Percentiles rank a stretch among this genome's conserved stretches.
Conservation (phyloP, 2,888 invertebrate genomes). For the Lysandra bellargus region DNA sequence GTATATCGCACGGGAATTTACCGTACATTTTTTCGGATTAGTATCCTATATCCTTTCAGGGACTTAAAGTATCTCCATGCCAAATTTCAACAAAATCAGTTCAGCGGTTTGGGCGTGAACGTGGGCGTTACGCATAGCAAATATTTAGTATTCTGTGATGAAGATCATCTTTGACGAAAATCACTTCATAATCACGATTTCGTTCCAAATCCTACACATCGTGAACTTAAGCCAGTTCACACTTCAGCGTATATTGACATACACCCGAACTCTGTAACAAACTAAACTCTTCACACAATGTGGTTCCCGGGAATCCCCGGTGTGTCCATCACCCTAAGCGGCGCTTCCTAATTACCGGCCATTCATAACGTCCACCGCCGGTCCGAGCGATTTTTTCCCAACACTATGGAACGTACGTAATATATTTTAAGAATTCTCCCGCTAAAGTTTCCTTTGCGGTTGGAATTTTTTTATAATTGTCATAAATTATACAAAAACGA, state of each 20-base stretch:
- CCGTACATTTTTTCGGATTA: too few species aligned
- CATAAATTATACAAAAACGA: slow-evolving; percentile 47
- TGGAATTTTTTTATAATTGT: slow-evolving; percentile 48
- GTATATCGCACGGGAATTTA: too few species aligned
- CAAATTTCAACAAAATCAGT: too few species aligned
- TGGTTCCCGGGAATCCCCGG: slow-evolving; percentile 35
- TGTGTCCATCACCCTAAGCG: slow-evolving; percentile 45
- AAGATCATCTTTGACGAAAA: not conserved
- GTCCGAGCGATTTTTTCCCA: slow-evolving; percentile 67
- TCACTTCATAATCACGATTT: not conserved
- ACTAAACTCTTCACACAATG: not conserved
- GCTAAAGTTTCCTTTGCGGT: slow-evolving; percentile 49
- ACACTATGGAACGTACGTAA: slow-evolving; percentile 50
- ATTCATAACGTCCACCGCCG: slow-evolving; percentile 68
- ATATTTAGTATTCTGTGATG: too few species aligned
- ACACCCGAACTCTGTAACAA: not conserved
- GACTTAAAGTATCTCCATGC: too few species aligned
- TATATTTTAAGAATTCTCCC: slow-evolving; percentile 59
- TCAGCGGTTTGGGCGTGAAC: too few species aligned
- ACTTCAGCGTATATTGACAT: not conserved
- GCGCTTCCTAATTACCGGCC: slow-evolving; percentile 68
- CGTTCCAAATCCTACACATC: not conserved
- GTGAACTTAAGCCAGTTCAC: not conserved
- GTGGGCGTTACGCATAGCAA: too few species aligned
- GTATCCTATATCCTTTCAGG: too few species aligned